Evolutionary conservation across 2,888 invertebrate genomes (phyloP), one percentile per base, ranked within the genome.

Genomic region (Acleris literana): DNA sequence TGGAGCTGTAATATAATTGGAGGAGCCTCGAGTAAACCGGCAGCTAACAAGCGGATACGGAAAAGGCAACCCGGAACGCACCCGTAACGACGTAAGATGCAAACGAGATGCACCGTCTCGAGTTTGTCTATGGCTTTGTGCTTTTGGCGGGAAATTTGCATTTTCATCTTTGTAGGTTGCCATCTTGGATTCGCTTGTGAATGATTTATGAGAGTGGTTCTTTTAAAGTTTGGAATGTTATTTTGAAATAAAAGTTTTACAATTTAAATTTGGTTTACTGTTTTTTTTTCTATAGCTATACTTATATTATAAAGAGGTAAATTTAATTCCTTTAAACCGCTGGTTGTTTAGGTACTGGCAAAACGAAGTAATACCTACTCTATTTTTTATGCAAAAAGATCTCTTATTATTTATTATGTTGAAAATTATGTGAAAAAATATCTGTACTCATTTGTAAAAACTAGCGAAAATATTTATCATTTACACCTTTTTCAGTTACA

Each of bases 21-120:
- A 91, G 88, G 83, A 90, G 88, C 83, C 88, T 90, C 85, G 75
- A 90, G 82, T 80, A 86, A 91, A 91, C 92, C 90, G 77, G 70
- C 82, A 85, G 89, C 86, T 88, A 88, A 89, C 88, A 87, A 84
- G 88, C 88, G 83, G 77, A 82, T 81, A 79, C 81, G 80, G 82
- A 81, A 83, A 81, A 79, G 80, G 80, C 74, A 55, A 70, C 75
- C 69, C 72, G 73, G 72, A 71, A 70, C 71, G 70, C 70, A 69
- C 63, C 73, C 76, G 64, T 70, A 69, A 76, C 75, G 79, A 62
- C 75, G 75, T 83, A 87, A 86, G 76, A 74, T 76, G 75, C 82
- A 83, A 69, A 67, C 63, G 66, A 66, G 67, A 62, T 67, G 63
- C 67, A 39, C 53, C 52, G 54, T 63, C 58, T 68, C 64, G 64